phyloP scores from a whole-genome alignment of 1,140 invertebrate species.

The Tetramorium alpestre region DNA sequence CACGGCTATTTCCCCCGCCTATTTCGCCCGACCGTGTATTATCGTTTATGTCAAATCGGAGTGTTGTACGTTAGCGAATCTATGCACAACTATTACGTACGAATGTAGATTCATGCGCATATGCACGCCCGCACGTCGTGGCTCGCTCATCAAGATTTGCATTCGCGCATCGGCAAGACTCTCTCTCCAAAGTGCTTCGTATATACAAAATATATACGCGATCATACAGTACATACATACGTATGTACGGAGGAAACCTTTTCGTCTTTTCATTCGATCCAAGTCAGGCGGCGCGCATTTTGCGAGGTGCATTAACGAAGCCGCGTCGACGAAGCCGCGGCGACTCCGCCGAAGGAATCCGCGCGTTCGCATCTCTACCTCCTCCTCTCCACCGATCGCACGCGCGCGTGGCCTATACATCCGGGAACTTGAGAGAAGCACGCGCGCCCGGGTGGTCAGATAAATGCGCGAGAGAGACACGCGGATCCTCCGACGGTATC shows the following conservation, averaged over 20 bases:
- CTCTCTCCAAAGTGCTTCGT: constrained; percentile 44
- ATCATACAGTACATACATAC: too few species aligned
- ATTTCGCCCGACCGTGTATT: not conserved
- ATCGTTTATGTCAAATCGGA: constrained; percentile 38
- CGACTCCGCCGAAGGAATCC: not conserved
- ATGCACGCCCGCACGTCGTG: not conserved
- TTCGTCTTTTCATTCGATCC: constrained; percentile 44
- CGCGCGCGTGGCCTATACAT: not conserved
- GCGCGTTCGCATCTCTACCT: not conserved
- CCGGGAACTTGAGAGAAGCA: not conserved
- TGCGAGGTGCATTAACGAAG: constrained; percentile 39
- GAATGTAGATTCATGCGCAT: constrained; percentile 30
- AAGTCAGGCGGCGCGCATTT: constrained; percentile 34
- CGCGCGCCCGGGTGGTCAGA: not conserved
- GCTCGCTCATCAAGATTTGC: constrained; percentile 46
- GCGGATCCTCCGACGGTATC: constrained; percentile 1
- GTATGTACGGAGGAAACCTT: not conserved
- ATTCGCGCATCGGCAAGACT: constrained; percentile 39
- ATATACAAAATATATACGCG: not conserved
- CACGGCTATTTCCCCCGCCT: not conserved
- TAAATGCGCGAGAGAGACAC: not conserved
- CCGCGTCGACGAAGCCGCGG: not conserved
- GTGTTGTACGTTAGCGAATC: not conserved
- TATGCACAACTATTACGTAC: constrained; percentile 37
- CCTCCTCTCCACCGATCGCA: not conserved